Base-by-base conservation (phyloP, 2,888 invertebrate species). In the Automeris io region DNA sequence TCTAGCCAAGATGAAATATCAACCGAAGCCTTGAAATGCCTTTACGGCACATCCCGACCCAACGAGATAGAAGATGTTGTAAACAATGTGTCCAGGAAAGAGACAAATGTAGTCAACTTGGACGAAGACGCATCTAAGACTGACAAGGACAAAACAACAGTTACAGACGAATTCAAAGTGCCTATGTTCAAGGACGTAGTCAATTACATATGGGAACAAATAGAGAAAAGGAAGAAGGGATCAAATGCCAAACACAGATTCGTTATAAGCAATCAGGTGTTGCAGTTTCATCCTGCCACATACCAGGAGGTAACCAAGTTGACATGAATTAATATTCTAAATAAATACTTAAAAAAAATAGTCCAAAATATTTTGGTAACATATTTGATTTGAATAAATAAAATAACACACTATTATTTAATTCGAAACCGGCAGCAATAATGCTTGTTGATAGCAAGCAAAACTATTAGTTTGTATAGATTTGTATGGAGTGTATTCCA, bases 141-240 rank as follows among this genome's bases (percentile, higher is more conserved):
- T 52, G 72, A 74, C 47, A 78, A 76, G 40, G 69, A 74, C 45
- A 70, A 64, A 31, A 49, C 61, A 29, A 57, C 69, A 1, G 64
- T 66, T 2, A 55, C 47, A 1, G 66, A 46, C 1, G 67, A 74
- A 33, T 67, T 91, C 11, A 78, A 88, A 45, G 86, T 91, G 47
- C 96, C 96, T 2, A 88, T 90, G 46, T 96, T 96, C 57, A 85
- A 89, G 4, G 89, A 91, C 13, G 90, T 96, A 61, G 90, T 93
- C 36, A 83, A 88, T 40, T 93, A 94, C 57, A 86, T 96, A 5
- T 88, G 91, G 75, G 90, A 90, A 35, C 90, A 92, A 66, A 87
- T 91, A 45, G 88, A 90, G 50, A 88, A 89, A 46, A 83, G 91
- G 19, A 83, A 91, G 54, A 86, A 89, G 34, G 85, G 87, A 0